Evolutionary conservation across 2,113 vertebrate genomes (phyloP).

Genomic region (Cariama cristata): DNA sequence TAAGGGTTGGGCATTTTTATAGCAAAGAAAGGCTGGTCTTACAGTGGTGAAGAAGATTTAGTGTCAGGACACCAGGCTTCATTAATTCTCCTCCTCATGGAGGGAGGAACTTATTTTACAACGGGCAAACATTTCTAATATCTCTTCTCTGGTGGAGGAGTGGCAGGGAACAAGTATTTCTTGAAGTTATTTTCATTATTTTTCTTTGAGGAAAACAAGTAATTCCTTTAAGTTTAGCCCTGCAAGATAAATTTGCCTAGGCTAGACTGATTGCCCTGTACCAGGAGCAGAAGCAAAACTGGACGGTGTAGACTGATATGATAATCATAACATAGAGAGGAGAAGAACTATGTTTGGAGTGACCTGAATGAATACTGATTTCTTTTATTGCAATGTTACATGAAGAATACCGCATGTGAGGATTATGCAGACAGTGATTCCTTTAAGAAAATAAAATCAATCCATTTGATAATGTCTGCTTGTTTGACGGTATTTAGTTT

Average conservation of each 20-base stretch:
- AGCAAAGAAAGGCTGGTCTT: not conserved
- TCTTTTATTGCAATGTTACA: not conserved
- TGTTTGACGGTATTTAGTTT: not conserved
- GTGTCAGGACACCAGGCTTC: not conserved
- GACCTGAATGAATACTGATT: not conserved
- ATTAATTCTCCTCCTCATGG: not conserved
- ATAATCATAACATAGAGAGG: not conserved
- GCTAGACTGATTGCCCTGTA: not conserved
- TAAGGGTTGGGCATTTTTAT: not conserved
- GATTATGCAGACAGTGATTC: not conserved
- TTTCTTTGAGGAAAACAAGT: not conserved
- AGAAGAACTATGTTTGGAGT: not conserved
- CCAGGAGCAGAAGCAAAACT: not conserved
- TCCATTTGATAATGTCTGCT: not conserved
- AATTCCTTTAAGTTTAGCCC: not conserved
- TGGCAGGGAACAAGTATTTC: not conserved
- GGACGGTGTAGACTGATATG: not conserved
- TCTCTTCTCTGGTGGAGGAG: not conserved
- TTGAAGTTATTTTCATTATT: not conserved
- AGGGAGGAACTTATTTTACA: not conserved
- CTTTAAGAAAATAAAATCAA: not conserved
- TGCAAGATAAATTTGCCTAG: not conserved
- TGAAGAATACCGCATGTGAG: fast-evolving
- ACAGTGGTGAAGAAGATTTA: not conserved
- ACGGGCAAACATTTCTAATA: not conserved